A percentile compares a stretch with the other conserved stretches of the same genome.
These are phyloP conservation scores for Cuniculus paca DNA, from an alignment of 2,797 vertebrate species.

Conservation along the genomic window DNA sequence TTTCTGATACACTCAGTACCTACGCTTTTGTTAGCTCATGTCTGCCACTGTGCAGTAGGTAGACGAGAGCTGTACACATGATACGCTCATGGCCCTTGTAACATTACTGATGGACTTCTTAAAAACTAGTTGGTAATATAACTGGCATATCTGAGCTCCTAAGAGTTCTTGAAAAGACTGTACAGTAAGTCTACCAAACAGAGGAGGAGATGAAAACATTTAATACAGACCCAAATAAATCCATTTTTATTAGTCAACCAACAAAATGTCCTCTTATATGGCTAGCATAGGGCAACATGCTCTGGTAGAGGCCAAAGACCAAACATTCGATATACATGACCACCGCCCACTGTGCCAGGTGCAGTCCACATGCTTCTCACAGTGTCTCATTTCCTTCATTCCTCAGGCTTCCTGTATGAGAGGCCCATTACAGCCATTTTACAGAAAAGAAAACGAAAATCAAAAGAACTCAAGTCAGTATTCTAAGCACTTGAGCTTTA, in stretches of 20 bases:
- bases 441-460: not conserved
- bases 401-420: not conserved
- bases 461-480: not conserved
- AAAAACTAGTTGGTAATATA: not conserved
- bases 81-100: not conserved
- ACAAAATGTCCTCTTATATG: not conserved
- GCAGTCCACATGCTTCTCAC: not conserved
- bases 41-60: not conserved
- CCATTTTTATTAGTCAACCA: not conserved
- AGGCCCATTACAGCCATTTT: not conserved
- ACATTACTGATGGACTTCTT: not conserved
- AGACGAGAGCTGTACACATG: not conserved
- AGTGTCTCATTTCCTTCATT: not conserved
- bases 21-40: not conserved
- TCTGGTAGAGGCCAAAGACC: not conserved
- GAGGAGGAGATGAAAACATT: not conserved
- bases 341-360: not conserved
- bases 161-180: not conserved
- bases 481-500: not conserved
- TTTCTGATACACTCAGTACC: not conserved
- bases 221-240: not conserved
- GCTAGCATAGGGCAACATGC: not conserved
- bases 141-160: not conserved
- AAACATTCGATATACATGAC: not conserved
- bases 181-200: not conserved